Evolutionary conservation across 2,888 invertebrate genomes (phyloP), one percentile per base, ranked within the genome.

Genomic region (Diogma glabrata): DNA sequence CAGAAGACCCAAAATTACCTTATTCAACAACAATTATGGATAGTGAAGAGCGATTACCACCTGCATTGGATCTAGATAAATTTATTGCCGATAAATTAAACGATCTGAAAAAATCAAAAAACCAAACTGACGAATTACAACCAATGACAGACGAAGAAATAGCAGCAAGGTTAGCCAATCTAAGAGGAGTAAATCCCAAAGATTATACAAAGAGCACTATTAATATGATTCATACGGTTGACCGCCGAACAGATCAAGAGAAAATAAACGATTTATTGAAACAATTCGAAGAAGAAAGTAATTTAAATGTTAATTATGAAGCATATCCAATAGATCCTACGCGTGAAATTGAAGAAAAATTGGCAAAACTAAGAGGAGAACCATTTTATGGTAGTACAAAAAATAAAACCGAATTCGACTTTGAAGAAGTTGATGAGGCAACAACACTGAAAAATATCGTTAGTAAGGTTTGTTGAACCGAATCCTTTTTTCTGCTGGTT

Each of bases 251-350:
- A 12, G 82, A 84, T 59, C 77, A 83, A 61, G 78, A 87, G 59
- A 82, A 84, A 68, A 76, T 77, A 19, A 77, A 84, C 61, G 81
- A 83, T 60, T 69, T 88, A n/a, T 63, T 88, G 52, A 74, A 73
- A 50, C 81, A 70, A 52, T 69, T 68, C 53, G 56, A 67, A 23
- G 75, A 76, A 46, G 73, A 77, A 60, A 70, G 77, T 47, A 73
- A 75, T 59, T 66, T 74, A 7, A 76, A 79, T 56, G 72, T 74
- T 36, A 74, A 73, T 56, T 60, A 74, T n/a, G 69, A 72, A n/a
- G 65, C 67, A 10, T 60, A 71, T 6, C 64, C 68, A 1, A 66
- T 62, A 17, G 72, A 77, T 64, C 69, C 74, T 3, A 66, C 73
- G 26, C 65, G 71, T 9, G 76, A 76, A 54, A 75, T 79, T 55